Conservation (phyloP, 1,140 invertebrate genomes). For the Macrosteles quadrilineatus region DNA sequence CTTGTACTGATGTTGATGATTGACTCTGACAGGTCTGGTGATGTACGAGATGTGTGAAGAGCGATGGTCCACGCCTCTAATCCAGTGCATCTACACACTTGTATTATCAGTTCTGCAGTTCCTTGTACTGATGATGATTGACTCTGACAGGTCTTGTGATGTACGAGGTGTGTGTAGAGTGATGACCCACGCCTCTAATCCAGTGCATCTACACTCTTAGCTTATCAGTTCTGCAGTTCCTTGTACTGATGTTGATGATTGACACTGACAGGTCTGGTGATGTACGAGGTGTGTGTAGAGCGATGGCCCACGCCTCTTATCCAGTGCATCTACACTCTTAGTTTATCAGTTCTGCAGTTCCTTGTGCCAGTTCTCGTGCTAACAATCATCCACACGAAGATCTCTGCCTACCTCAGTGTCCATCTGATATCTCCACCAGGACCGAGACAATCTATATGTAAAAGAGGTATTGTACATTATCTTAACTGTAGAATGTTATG, state of each 20-base stretch:
- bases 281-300: conserved; percentile 53
- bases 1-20: too few relatives aligned
- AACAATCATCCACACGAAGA: conserved; percentile 55
- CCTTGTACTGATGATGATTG: too few relatives aligned
- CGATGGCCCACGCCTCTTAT: conserved; percentile 50
- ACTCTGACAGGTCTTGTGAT: conserved; percentile 49
- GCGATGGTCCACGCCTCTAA: too few relatives aligned
- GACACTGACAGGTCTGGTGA: conserved; percentile 49
- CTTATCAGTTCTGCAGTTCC: conserved; percentile 57
- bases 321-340: conserved; percentile 55
- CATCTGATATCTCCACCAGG: conserved; percentile 52
- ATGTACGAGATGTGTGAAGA: too few relatives aligned
- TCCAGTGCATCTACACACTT: too few relatives aligned
- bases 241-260: conserved; percentile 58
- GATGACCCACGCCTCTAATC: conserved; percentile 50
- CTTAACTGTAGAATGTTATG: too few relatives aligned
- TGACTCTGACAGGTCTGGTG: too few relatives aligned
- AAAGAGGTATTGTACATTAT: conserved; percentile 32
- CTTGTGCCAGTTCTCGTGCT: conserved; percentile 58
- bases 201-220: conserved; percentile 56
- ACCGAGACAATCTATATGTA: conserved; percentile 49
- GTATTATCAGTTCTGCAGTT: too few relatives aligned
- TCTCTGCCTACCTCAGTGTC: conserved; percentile 52
- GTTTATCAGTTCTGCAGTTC: conserved; percentile 57
- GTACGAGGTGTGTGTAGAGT: conserved; percentile 52